These are phyloP conservation scores for Tapirus terrestris DNA, from an alignment of 2,113 vertebrate genomes.

Conservation along the genomic window DNA sequence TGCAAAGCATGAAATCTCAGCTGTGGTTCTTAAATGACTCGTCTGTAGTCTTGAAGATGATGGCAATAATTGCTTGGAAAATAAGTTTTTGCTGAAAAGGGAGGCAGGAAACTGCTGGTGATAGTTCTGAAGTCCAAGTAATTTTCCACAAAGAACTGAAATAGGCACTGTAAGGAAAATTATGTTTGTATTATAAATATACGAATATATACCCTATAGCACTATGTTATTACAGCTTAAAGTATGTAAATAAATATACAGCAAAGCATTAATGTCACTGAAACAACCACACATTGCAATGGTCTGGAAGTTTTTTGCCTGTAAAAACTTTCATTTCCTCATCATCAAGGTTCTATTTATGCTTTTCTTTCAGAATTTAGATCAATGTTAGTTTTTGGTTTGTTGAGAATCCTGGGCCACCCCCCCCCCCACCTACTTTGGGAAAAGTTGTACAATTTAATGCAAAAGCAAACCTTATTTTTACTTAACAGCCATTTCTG, in stretches of 20 bases:
- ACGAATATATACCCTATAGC: background rate
- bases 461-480: background rate
- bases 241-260: background rate
- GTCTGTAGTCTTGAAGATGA: background rate
- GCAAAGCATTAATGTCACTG: background rate
- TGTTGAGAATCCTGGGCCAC: background rate
- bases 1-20: background rate
- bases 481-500: background rate
- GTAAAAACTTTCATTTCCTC: background rate
- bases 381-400: background rate
- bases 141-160: constrained; percentile 50
- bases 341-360: background rate
- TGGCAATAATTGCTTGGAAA: background rate
- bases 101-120: background rate
- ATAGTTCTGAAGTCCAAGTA: background rate
- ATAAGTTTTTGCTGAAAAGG: background rate
- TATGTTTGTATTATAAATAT: background rate
- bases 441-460: background rate
- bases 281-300: background rate
- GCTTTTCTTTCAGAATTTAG: constrained; percentile 33
- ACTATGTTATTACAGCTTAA: background rate
- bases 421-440: background rate
- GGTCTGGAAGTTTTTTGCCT: background rate
- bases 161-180: background rate
- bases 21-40: background rate